These are phyloP conservation scores for Atta colombica DNA, from an alignment of 1,140 invertebrate genomes.

Conservation along the genomic window DNA sequence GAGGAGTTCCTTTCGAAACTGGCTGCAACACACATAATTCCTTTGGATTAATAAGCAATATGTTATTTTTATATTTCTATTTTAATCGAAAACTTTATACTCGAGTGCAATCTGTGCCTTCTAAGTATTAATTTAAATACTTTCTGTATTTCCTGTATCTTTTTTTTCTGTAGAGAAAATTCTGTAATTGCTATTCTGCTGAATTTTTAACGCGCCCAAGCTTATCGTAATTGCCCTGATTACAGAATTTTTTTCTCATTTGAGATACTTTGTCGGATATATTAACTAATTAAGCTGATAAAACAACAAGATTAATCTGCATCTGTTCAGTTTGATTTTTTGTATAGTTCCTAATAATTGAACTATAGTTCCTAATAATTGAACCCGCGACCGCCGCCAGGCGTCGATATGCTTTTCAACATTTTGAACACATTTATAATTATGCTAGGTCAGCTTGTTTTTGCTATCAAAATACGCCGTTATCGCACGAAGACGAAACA, in stretches of 20 bases:
- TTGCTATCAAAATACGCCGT: slow-evolving; percentile 12
- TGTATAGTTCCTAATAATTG: slow-evolving; percentile 17
- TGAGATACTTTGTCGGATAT: neutral
- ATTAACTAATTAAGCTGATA: slow-evolving; percentile 43
- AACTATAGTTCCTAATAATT: neutral
- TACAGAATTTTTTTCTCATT: slow-evolving; percentile 18
- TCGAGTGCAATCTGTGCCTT: neutral
- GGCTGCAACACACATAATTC: neutral
- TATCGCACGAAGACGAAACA: slow-evolving; percentile 48
- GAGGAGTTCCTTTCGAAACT: slow-evolving; percentile 62
- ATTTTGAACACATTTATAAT: slow-evolving; percentile 14
- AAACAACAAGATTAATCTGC: slow-evolving; percentile 33
- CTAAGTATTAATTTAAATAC: neutral
- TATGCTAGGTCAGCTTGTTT: slow-evolving; percentile 41
- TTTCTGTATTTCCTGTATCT: no score
- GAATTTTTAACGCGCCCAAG: neutral
- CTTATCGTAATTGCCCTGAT: neutral
- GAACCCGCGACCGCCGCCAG: neutral
- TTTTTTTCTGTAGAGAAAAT: neutral
- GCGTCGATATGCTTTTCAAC: neutral
- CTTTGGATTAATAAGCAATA: neutral
- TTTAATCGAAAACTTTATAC: neutral
- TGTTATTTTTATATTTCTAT: neutral
- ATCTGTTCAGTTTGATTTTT: neutral
- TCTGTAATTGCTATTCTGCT: neutral